These are phyloP conservation scores for Etia nguti DNA, from an alignment of 2,113 vertebrate species.

Conservation along the genomic window DNA sequence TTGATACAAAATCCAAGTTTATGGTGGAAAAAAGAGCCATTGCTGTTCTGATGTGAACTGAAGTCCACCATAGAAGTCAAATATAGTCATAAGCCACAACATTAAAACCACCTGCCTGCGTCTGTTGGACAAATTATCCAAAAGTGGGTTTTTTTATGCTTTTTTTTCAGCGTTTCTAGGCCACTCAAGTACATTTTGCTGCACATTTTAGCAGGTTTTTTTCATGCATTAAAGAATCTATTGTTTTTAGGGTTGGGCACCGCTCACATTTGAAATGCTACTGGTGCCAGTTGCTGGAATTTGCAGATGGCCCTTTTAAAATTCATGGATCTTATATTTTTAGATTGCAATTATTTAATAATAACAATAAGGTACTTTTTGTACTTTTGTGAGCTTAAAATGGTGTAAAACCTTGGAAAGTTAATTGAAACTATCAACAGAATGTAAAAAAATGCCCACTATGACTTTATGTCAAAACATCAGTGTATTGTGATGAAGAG, in stretches of 20 bases:
- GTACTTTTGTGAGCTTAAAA: background rate
- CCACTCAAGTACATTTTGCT: background rate
- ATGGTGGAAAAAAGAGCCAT: background rate
- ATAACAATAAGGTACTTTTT: background rate
- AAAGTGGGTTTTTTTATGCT: background rate
- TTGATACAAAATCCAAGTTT: background rate
- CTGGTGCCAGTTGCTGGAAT: background rate
- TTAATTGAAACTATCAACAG: background rate
- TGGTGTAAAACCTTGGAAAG: background rate
- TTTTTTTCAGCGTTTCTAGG: background rate
- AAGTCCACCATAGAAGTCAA: background rate
- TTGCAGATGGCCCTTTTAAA: background rate
- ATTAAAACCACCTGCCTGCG: background rate
- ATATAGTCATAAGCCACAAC: fast-evolving
- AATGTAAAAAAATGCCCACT: background rate
- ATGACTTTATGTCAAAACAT: background rate
- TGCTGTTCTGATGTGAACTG: background rate
- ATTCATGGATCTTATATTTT: background rate
- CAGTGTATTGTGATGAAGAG: background rate
- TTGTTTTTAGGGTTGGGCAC: background rate
- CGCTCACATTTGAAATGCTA: background rate
- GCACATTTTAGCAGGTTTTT: background rate
- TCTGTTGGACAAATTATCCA: background rate
- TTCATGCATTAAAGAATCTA: fast-evolving
- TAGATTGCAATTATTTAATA: background rate